These are phyloP conservation scores for Ammospiza caudacuta DNA, from an alignment of 2,113 vertebrate genomes.

Conservation along the genomic window DNA sequence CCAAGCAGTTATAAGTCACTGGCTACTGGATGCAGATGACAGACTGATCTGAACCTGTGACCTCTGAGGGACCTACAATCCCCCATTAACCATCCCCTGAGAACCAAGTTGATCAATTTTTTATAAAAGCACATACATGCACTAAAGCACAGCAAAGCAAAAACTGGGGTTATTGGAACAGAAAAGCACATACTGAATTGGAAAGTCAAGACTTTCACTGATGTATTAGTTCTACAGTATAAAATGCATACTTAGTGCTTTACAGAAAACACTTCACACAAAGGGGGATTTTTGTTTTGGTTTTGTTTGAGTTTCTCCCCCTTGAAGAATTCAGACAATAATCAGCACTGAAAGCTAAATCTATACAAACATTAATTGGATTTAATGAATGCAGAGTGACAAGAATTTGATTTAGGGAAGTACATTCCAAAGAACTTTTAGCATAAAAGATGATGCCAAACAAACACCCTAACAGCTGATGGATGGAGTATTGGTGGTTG, in stretches of 20 bases:
- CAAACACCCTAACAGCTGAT: neutral
- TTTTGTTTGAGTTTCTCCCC: neutral
- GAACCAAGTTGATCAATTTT: neutral
- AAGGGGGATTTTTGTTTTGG: fast-evolving
- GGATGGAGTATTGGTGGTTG: neutral
- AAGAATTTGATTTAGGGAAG: neutral
- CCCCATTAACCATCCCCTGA: neutral
- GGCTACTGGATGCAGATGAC: neutral
- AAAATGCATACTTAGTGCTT: neutral
- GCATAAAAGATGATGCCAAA: neutral
- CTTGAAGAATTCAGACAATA: neutral
- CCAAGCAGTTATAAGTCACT: neutral
- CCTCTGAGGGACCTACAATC: neutral
- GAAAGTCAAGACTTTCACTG: neutral
- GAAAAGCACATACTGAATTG: neutral
- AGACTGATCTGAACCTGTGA: neutral
- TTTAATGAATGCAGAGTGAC: neutral
- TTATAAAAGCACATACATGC: neutral
- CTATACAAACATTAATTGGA: neutral
- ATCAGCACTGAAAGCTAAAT: neutral
- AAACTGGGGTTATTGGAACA: neutral
- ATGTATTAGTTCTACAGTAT: neutral
- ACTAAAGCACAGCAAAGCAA: neutral
- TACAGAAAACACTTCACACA: neutral
- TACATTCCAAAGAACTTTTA: neutral